phyloP scores from a whole-genome alignment of 1,140 invertebrate genomes.

The Neodiprion pinetum region DNA sequence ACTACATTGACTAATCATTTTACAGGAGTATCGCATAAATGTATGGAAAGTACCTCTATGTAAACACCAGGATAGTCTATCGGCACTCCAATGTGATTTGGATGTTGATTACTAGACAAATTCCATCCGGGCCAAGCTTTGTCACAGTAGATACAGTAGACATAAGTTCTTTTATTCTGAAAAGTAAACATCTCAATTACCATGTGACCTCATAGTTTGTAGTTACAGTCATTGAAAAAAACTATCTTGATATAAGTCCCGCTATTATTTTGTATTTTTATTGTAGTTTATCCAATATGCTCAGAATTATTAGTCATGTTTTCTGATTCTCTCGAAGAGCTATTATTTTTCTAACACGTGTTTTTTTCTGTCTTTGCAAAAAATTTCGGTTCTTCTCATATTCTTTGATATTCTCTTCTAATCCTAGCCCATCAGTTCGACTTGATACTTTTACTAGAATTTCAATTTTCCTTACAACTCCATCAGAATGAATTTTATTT shows the following conservation, averaged over 20 bases:
- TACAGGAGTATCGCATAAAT: background rate
- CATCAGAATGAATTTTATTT: background rate
- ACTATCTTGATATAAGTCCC: slow-evolving; percentile 22
- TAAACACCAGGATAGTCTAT: slow-evolving; percentile 75
- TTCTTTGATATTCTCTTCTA: too few species aligned
- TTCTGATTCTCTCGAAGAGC: too few species aligned
- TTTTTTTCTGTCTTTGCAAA: too few species aligned
- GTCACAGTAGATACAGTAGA: slow-evolving; percentile 80
- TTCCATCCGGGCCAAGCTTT: slow-evolving; percentile 79
- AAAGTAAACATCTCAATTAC: slow-evolving; percentile 30
- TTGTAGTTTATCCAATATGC: slow-evolving; percentile 10
- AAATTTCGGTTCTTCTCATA: too few species aligned
- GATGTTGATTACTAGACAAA: slow-evolving; percentile 68
- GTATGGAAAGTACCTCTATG: slow-evolving; percentile 62
- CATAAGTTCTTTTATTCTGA: slow-evolving; percentile 67
- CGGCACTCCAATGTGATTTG: slow-evolving; percentile 67
- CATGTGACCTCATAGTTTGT: slow-evolving; percentile 8
- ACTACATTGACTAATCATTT: slow-evolving; percentile 6
- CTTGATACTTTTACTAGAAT: background rate
- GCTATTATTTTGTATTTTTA: slow-evolving; percentile 10
- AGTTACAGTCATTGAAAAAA: background rate
- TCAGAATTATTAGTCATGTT: background rate
- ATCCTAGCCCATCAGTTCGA: too few species aligned
- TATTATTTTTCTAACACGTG: too few species aligned
- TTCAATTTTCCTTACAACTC: slow-evolving; percentile 39